Evolutionary conservation across 2,888 invertebrate species (phyloP), one percentile per base, ranked within the genome.

Genomic region (Lochmaea capreae): DNA sequence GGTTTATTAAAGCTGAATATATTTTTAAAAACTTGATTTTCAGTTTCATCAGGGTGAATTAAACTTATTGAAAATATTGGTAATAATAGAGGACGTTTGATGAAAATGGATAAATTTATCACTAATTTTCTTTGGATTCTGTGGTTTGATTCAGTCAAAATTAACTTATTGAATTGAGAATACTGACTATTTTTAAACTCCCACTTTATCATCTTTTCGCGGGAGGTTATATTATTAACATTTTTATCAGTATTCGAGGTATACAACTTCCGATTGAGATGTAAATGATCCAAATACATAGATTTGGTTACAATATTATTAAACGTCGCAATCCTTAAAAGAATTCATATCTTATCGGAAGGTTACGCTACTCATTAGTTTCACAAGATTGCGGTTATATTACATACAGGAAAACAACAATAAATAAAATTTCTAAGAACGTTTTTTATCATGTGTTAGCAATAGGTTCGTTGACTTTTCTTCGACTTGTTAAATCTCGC

Each of bases 321-420:
- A 66, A 66, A 33, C 65, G 52, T 46, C 66, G 46, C 66, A 57
- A 66, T 66, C 33, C 57, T 66, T 52, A 8, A 33, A 49, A 65
- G 49, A 65, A 65, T 12, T 57, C 33, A 52, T 69, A 70, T 70
- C 70, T 71, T 71, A 71, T 71, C 65, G 22, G 22, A 71, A 65
- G 71, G 71, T 71, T 71, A 65, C 65, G 65, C 71, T 65, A 71
- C 71, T 71, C 57, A 71, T 71, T 71, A 65, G 65, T 71, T 16
- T 58, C 65, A 71, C 65, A 43, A 65, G 65, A 65, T 71, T 71
- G 71, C 71, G 71, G 71, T 71, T 58, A 43, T 46, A 70, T 70
- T 70, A 69, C 52, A 73, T 68, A 73, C 73, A 73, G 73, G 73
- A 73, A 73, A 73, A 73, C 69, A 73, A 73, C 57, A 73, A 73